Base-by-base conservation (phyloP, 2,113 vertebrate species). In the Archilochus colubris region DNA sequence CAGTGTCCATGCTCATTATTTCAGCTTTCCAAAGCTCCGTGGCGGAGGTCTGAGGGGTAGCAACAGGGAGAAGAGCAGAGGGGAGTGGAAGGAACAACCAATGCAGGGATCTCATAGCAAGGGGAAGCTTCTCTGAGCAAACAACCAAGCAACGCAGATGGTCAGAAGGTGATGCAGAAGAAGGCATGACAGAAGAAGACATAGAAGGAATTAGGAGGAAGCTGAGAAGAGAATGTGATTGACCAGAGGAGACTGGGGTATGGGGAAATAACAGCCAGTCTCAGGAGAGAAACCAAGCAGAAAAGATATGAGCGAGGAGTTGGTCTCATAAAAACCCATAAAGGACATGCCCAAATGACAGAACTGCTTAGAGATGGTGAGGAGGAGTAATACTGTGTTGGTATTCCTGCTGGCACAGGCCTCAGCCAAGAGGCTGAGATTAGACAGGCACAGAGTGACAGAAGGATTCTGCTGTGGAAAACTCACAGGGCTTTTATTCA, bases 111-210 rank as follows among this genome's bases (percentile, higher is more conserved):
- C 72, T 54, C 17, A 6, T 66, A 95, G 88, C 89, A 95, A 96
- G 54, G n/a, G 74, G 54, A 81, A 89, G 33, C 59, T 89, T 61
- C 70, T 93, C 55, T 76, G 81, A 82, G 88, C 61, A 86, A 88
- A 69, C 12, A 10, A 4, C 3, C 11, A 18, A 59, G 30, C 30
- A 44, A 72, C 28, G 51, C 40, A 48, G 30, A 24, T 21, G 12
- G 4, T 36, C 61, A 78, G 66, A 78, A 80, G 31, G 31, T 59
- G 44, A 74, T 27, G 53, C 69, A 66, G 27, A 53, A 59, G 77
- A 95, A 82, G 43, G 48, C 33, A 27, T 46, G 43, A 46, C 18
- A 51, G 27, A 69, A 55, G 33, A 48, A 13, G 19, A 51, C 48
- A n/a, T 38, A 31, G 13, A 78, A 63, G 27, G 23, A 44, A 25